Base-by-base conservation (phyloP, 2,888 invertebrate genomes). In the Phania funesta region DNA sequence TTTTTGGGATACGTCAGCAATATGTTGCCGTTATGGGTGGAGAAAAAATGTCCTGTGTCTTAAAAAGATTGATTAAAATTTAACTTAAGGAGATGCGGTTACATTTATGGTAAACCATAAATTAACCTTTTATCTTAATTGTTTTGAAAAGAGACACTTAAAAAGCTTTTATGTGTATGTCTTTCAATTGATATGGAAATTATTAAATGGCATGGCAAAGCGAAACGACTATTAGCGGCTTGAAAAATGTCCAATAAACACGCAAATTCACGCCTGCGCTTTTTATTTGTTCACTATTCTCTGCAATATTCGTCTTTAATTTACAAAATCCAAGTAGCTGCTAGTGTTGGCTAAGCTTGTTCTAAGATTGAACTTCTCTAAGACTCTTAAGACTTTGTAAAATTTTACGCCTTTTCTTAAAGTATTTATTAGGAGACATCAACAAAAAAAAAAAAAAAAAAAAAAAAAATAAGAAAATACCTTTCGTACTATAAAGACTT, bases 111-210 rank as follows among this genome's bases (percentile, higher is more conserved):
- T 52, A 56, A 62, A 76, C 78, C 76, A 83, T 80, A 80, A 83
- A 83, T 80, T 80, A 83, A 76, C 76, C 76, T 76, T 68, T 83
- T 80, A 83, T 83, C 83, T 80, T 76, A 83, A 83, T 79, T 83
- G 76, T 83, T 78, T 64, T 50, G 60, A 75, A 74, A 80, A 79
- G 67, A 60, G 79, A 83, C 80, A 83, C 71, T 76, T 83, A 80
- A 80, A 83, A 83, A 80, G 83, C 83, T 83, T 83, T 79, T 83
- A 76, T 75, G 56, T 80, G 83, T 80, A 64, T 68, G 62, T 64
- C 60, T 64, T 32, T 9, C 20, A 18, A 64, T 35, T 46, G 60
- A 50, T 68, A 68, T 62, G 80, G 60, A 52, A 80, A 75, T 56
- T 56, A 68, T 71, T 48, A 24, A 29, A n/a, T 67, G 46, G 62